Base-by-base conservation (phyloP, 1,140 invertebrate species). In the Heliconius hewitsoni region DNA sequence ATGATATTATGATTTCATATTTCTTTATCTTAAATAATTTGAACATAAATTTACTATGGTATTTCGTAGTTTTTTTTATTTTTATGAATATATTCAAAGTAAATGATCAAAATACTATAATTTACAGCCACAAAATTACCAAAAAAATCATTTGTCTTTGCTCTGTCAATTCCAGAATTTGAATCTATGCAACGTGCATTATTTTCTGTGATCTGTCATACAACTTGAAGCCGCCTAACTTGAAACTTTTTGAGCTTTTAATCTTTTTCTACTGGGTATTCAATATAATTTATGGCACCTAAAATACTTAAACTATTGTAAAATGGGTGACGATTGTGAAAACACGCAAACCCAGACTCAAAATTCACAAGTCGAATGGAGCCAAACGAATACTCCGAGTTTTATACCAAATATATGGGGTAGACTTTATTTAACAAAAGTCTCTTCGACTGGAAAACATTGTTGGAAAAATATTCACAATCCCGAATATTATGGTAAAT, bases 311-410 rank as follows among this genome's bases (percentile, higher is more conserved):
- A n/a, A 23, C 18, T 50, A n/a, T 71, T 66, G 6, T 74, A 90
- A 77, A 77, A 93, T 94, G 93, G 86, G 84, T 34, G 91, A 93
- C 39, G 89, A 93, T 57, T 78, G 73, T 74, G 86, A 83, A 78
- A 89, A 91, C 87, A 94, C 91, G 8, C 93, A 94, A 86, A 94
- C 94, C 2, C 94, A 95, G 85, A 95, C 94, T 2, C 94, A 95
- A 82, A 93, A 92, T 79, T 95, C 94, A 8, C 92, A 94, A 86
- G 81, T 93, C 27, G 93, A 95, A 78, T 95, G 92, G 92, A 94
- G 90, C 86, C 91, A 92, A 84, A 83, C 88, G 39, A 90, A 90
- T 66, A 88, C 87, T 77, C 91, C 91, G 72, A 77, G 89, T 55
- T 84, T 84, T 72, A 94, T 94, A 77, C 92, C 94, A 19, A 91